Percentiles rank a stretch among this genome's conserved stretches.
Evolutionary conservation across 2,888 invertebrate genomes (phyloP).

Genomic region (Torymus tubicola): DNA sequence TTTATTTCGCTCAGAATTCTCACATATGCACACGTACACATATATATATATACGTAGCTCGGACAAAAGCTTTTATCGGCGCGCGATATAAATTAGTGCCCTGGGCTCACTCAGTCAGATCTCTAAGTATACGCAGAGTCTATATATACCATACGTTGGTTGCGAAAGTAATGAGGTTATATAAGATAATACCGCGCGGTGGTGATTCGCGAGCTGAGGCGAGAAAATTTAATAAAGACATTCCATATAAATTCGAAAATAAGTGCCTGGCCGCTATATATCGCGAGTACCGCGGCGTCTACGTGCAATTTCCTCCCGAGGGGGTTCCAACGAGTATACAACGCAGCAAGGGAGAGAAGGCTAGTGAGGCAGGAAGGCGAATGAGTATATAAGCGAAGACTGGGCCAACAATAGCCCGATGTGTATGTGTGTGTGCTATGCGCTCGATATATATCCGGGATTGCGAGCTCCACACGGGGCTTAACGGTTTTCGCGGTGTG

Average conservation of each 20-base stretch:
- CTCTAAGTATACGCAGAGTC: background rate
- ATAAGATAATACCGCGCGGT: conserved; percentile 33
- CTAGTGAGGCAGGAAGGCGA: background rate
- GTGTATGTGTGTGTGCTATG: background rate
- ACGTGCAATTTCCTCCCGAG: conserved; percentile 7
- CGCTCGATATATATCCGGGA: conserved; percentile 27
- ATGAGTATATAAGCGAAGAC: no score
- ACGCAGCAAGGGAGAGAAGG: background rate
- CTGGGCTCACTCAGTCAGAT: background rate
- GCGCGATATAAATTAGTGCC: conserved; percentile 33
- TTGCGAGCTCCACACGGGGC: conserved; percentile 2
- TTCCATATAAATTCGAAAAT: conserved; percentile 30
- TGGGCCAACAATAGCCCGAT: conserved; percentile 25
- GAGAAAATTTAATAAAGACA: conserved; percentile 51
- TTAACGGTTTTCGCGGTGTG: conserved; percentile 15
- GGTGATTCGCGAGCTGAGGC: background rate
- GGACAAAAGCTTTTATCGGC: conserved; percentile 28
- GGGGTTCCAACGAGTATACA: background rate
- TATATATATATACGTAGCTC: background rate
- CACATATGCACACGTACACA: background rate
- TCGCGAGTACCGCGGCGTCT: background rate
- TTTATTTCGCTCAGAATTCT: conserved; percentile 7
- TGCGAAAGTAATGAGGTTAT: conserved; percentile 50
- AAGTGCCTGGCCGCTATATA: background rate
- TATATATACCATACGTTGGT: conserved; percentile 11